These are phyloP conservation scores for Exocentrus adspersus DNA, from an alignment of 2,888 invertebrate genomes.

Conservation along the genomic window DNA sequence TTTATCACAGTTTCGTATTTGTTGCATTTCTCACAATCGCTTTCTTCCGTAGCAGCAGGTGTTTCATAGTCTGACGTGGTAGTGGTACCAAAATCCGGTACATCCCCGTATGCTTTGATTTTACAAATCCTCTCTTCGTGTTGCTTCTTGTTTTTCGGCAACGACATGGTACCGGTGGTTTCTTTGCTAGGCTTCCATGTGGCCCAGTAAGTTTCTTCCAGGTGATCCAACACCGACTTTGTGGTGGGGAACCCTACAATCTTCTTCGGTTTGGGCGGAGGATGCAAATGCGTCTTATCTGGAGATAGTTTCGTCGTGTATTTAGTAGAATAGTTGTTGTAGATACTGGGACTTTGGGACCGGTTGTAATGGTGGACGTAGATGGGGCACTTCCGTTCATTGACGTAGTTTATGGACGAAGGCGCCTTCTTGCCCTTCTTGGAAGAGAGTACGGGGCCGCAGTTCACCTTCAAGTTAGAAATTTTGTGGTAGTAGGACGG, in stretches of 20 bases:
- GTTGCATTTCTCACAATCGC: not conserved
- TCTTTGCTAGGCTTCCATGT: slow-evolving; percentile 58
- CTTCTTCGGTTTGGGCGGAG: not conserved
- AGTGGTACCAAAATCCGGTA: slow-evolving; percentile 16
- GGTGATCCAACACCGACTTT: slow-evolving; percentile 51
- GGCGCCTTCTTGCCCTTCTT: slow-evolving; percentile 24
- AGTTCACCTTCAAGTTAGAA: slow-evolving; percentile 10
- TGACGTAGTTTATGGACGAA: slow-evolving; percentile 31
- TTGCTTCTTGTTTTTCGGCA: slow-evolving; percentile 8
- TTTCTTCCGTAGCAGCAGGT: slow-evolving; percentile 7
- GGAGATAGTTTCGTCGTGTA: not conserved
- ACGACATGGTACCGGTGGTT: not conserved
- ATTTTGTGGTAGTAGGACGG: slow-evolving; percentile 23
- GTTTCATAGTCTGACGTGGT: slow-evolving; percentile 10
- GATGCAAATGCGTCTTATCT: slow-evolving; percentile 15
- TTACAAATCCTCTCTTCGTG: slow-evolving; percentile 5
- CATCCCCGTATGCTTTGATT: slow-evolving; percentile 22
- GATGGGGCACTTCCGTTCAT: slow-evolving; percentile 45
- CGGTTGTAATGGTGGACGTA: slow-evolving; percentile 45
- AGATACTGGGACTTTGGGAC: slow-evolving; percentile 34
- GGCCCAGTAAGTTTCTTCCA: slow-evolving; percentile 61
- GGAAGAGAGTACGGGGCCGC: not conserved
- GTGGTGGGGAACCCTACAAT: slow-evolving; percentile 25
- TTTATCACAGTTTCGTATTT: slow-evolving; percentile 2
- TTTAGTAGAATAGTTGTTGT: slow-evolving; percentile 37